Evolutionary conservation across 2,113 vertebrate species (phyloP), one percentile per base, ranked within the genome.

Genomic region (Jaculus jaculus): DNA sequence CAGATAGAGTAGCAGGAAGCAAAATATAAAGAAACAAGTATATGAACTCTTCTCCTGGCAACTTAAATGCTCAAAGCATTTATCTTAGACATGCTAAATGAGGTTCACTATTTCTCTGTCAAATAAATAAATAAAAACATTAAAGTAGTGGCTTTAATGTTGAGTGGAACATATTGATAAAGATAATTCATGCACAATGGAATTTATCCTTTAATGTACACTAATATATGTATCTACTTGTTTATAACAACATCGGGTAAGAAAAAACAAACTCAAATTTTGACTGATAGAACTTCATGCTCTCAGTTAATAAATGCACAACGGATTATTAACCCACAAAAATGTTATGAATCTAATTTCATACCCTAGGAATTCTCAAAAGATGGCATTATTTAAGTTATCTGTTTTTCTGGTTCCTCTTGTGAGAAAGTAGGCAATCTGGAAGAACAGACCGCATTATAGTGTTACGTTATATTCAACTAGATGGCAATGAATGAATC

Each of bases 141-240:
- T 63, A 78, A 84, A 79, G 42, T 24, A 78, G 21, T 74, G 17
- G 28, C 51, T 47, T 89, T 47, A 84, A 68, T 16, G 54, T 63
- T 26, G 73, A 83, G 74, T n/a, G 24, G 81, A 34, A 82, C 2
- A 78, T 74, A 51, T 86, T 89, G 87, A 74, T 68, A 87, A 92
- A 83, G 21, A 54, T 20, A 87, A 79, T 54, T 71, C n/a, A 60
- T 71, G 80, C 2, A 32, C 1, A 74, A 4, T 11, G 18, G 15
- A 82, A 34, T 72, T 58, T 66, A 88, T 30, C 39, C 34, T n/a
- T 7, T 47, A 47, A 47, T 47, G 42, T 20, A n/a, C 72, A 5
- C 30, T 32, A 61, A 82, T 12, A 26, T n/a, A 51, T 12, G 16
- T 21, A 66, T 37, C 5, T 26, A 6, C 39, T 61, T 24, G 78